These are phyloP conservation scores for Probosciger aterrimus DNA, from an alignment of 2,113 vertebrate species.

Conservation along the genomic window DNA sequence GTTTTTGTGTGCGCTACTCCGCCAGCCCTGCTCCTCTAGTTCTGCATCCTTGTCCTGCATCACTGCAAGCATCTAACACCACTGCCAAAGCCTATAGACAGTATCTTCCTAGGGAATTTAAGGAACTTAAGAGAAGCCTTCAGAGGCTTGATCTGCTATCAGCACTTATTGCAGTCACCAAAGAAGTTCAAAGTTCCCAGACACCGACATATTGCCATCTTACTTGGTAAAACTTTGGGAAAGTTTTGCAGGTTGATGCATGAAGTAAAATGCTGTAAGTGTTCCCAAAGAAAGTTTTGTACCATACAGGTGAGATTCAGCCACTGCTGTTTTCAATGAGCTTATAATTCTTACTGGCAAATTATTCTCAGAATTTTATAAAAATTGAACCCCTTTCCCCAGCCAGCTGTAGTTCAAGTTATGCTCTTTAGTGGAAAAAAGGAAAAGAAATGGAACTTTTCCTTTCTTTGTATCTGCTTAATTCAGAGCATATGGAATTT, in stretches of 20 bases:
- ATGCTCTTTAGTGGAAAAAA: not conserved
- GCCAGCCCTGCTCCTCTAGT: not conserved
- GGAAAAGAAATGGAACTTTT: not conserved
- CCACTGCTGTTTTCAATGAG: not conserved
- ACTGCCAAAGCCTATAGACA: not conserved
- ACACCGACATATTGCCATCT: not conserved
- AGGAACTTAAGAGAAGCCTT: not conserved
- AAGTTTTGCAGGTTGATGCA: not conserved
- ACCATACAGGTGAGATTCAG: not conserved
- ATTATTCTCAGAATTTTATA: not conserved
- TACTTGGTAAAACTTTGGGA: not conserved
- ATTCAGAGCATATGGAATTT: not conserved
- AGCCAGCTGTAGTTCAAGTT: not conserved
- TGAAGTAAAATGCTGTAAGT: not conserved
- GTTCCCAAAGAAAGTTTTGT: not conserved
- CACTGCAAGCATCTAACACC: not conserved
- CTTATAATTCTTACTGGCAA: not conserved
- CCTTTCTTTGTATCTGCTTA: not conserved
- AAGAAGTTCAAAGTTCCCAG: not conserved
- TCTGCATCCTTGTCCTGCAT: not conserved
- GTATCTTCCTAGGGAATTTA: not conserved
- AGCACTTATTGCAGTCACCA: not conserved
- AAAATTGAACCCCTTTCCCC: not conserved
- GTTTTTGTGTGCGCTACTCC: not conserved
- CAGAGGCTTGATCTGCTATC: not conserved